A percentile compares a stretch with the other conserved stretches of the same genome.
Conservation (phyloP, 2,888 invertebrate species). For the Lydus trimaculatus region DNA sequence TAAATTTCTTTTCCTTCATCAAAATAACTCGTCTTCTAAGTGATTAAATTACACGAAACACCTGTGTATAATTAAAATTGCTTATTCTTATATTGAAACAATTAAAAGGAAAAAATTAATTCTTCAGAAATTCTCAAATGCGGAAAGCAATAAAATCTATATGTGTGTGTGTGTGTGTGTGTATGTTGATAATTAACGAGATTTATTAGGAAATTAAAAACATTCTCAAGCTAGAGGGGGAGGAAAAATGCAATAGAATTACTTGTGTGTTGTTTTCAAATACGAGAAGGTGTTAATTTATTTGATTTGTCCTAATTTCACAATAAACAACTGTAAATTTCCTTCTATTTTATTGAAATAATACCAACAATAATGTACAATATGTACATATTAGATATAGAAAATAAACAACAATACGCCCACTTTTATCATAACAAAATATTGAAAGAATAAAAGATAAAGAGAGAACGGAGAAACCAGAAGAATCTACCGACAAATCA, state of each 20-base stretch:
- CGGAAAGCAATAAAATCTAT: too few relatives aligned
- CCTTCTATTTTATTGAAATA: background rate
- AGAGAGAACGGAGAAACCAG: background rate
- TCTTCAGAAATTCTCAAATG: background rate
- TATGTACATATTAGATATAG: background rate
- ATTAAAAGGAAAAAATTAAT: background rate
- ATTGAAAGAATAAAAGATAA: background rate
- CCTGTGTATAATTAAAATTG: too few relatives aligned
- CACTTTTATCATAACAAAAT: background rate
- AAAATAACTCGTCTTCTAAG: too few relatives aligned
- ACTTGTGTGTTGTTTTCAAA: too few relatives aligned
- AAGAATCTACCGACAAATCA: too few relatives aligned
- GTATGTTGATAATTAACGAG: too few relatives aligned
- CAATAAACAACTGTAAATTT: background rate
- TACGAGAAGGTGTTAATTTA: constrained; percentile 6
- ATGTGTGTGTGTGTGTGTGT: too few relatives aligned
- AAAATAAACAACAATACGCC: background rate
- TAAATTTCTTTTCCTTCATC: too few relatives aligned
- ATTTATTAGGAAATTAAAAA: background rate
- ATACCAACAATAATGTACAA: background rate
- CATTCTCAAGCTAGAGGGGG: too few relatives aligned
- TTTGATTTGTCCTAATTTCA: background rate
- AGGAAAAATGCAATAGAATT: too few relatives aligned
- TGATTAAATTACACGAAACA: too few relatives aligned
- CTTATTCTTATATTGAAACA: too few relatives aligned